These are phyloP conservation scores for Drosophila arawakana DNA, from an alignment of 1,140 invertebrate species.

Conservation along the genomic window DNA sequence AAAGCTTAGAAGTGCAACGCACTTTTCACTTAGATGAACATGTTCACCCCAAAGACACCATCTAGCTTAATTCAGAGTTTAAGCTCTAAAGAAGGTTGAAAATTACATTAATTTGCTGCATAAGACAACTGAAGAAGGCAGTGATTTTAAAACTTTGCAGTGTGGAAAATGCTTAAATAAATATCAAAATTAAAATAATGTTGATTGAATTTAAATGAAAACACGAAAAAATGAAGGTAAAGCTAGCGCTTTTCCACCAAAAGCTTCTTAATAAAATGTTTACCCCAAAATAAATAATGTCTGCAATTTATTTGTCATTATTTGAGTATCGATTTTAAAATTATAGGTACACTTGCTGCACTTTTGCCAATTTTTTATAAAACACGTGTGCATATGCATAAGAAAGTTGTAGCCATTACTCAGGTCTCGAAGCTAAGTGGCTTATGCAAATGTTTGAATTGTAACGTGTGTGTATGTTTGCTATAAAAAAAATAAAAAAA, in stretches of 20 bases:
- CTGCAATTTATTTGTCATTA: background rate
- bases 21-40: constrained; percentile 2
- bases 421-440: constrained; percentile 25
- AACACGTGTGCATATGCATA: constrained; percentile 9
- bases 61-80: constrained; percentile 28
- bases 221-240: too few species aligned
- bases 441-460: constrained; percentile 44
- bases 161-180: background rate
- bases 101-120: constrained; percentile 34
- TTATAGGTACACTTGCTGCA: background rate
- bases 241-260: too few species aligned
- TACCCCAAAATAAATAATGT: too few species aligned
- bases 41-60: background rate
- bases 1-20: constrained; percentile 34
- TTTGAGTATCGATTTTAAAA: background rate
- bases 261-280: too few species aligned
- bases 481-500: background rate
- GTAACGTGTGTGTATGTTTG: constrained; percentile 12
- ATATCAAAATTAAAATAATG: background rate
- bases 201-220: too few species aligned
- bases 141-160: background rate
- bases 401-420: constrained; percentile 18
- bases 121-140: background rate
- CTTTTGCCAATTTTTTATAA: background rate
- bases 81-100: constrained; percentile 25